A percentile compares a stretch with the other conserved stretches of the same genome.
Evolutionary conservation across 2,888 invertebrate genomes (phyloP).

Genomic region (Eledone cirrhosa): DNA sequence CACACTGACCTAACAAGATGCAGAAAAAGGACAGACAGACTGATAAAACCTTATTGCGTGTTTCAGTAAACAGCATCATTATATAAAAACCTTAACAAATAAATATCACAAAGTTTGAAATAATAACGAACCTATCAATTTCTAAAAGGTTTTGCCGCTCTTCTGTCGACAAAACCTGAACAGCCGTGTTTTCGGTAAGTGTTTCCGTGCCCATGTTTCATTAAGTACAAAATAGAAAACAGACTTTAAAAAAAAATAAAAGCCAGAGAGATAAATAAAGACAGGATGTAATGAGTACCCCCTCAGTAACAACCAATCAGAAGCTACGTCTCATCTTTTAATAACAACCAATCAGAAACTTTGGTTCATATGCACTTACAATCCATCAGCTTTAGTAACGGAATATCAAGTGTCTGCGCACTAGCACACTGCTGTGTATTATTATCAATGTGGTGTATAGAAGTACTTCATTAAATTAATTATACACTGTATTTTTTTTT

Average conservation of each 20-base stretch:
- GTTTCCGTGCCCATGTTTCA: neutral
- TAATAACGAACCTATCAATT: constrained; percentile 16
- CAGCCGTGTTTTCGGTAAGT: neutral
- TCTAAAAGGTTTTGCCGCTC: constrained; percentile 21
- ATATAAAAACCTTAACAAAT: no score
- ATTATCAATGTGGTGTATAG: no score
- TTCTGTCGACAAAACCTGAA: neutral
- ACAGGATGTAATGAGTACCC: neutral
- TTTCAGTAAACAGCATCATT: no score
- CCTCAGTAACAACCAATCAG: neutral
- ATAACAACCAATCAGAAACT: constrained; percentile 11
- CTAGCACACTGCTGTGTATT: no score
- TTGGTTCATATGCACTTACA: neutral
- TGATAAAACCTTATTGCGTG: no score
- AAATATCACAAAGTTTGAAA: no score
- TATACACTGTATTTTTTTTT: no score
- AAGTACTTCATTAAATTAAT: no score
- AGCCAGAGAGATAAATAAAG: neutral
- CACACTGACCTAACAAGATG: no score
- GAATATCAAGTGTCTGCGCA: neutral
- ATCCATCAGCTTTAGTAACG: neutral
- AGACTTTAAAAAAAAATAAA: no score
- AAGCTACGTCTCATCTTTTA: neutral
- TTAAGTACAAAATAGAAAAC: no score
- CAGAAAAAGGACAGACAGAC: no score